These are phyloP conservation scores for Chlorodrepanis virens DNA, from an alignment of 2,113 vertebrate species.

Conservation along the genomic window DNA sequence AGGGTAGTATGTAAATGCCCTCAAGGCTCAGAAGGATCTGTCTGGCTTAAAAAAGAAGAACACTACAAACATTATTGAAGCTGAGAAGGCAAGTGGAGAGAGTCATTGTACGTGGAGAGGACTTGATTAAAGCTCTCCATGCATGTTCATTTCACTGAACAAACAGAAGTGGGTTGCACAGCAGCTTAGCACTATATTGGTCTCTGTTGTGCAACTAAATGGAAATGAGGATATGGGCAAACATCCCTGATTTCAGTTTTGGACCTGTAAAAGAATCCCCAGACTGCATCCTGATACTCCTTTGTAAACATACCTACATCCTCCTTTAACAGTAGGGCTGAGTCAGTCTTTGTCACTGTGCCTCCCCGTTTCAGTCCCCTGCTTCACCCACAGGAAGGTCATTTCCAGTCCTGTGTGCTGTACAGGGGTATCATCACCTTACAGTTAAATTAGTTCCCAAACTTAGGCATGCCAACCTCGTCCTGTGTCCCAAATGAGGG, in stretches of 20 bases:
- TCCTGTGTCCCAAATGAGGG: neutral
- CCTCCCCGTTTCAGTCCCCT: neutral
- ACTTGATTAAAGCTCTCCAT: constrained; percentile 39
- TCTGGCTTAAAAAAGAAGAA: constrained; percentile 56
- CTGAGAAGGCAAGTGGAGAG: constrained; percentile 45
- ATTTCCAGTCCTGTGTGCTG: neutral
- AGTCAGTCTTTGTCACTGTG: neutral
- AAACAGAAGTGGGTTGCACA: neutral
- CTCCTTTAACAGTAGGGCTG: neutral
- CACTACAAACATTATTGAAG: constrained; percentile 63
- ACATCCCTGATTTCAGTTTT: neutral
- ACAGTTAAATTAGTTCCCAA: neutral
- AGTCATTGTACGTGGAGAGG: constrained; percentile 23
- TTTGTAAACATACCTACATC: neutral
- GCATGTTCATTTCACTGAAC: constrained; percentile 29
- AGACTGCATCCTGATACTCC: neutral
- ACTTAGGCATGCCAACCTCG: neutral
- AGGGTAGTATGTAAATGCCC: constrained; percentile 44
- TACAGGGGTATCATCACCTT: neutral
- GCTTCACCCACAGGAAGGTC: neutral
- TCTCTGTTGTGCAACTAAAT: neutral
- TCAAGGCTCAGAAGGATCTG: constrained; percentile 43
- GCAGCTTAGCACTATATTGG: neutral
- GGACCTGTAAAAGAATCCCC: neutral
- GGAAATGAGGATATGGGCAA: neutral